These are phyloP conservation scores for Zhuqinia jingwanae DNA, from an alignment of 2,888 invertebrate species.

Conservation along the genomic window DNA sequence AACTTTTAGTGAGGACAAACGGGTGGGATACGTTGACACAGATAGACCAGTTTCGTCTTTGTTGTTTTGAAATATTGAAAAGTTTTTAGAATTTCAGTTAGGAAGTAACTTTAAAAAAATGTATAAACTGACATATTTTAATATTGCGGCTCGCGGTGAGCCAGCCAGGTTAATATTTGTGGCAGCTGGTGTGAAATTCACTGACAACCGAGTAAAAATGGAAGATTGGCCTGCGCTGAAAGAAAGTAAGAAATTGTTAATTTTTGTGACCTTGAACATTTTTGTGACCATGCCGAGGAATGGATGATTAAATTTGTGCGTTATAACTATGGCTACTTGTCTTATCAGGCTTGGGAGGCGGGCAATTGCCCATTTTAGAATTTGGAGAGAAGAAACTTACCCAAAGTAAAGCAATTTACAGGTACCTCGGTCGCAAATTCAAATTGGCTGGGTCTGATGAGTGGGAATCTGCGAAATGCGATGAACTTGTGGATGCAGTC, in stretches of 20 bases:
- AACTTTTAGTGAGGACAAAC: no score
- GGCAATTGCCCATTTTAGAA: slow-evolving; percentile 78
- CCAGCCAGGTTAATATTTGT: slow-evolving; percentile 72
- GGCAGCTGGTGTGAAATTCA: slow-evolving; percentile 71
- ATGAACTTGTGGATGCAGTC: slow-evolving; percentile 71
- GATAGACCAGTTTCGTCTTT: no score
- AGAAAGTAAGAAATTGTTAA: slow-evolving; percentile 56
- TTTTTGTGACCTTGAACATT: no score
- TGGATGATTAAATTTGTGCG: no score
- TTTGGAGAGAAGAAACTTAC: slow-evolving; percentile 78
- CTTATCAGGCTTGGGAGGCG: slow-evolving; percentile 78
- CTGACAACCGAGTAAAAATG: slow-evolving; percentile 63
- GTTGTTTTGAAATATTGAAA: no score
- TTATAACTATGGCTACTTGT: no score
- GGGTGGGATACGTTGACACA: no score
- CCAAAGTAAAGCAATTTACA: slow-evolving; percentile 79
- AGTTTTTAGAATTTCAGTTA: no score
- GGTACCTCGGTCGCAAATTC: slow-evolving; percentile 79
- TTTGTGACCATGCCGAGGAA: no score
- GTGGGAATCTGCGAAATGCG: slow-evolving; percentile 75
- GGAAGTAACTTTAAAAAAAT: no score
- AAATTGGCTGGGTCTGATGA: slow-evolving; percentile 75
- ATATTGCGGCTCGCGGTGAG: slow-evolving; percentile 66
- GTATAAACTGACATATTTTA: slow-evolving; percentile 74
- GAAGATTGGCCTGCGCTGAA: slow-evolving; percentile 71